Conservation (phyloP, 2,113 vertebrate genomes). For the Corythoichthys haematopterus region DNA sequence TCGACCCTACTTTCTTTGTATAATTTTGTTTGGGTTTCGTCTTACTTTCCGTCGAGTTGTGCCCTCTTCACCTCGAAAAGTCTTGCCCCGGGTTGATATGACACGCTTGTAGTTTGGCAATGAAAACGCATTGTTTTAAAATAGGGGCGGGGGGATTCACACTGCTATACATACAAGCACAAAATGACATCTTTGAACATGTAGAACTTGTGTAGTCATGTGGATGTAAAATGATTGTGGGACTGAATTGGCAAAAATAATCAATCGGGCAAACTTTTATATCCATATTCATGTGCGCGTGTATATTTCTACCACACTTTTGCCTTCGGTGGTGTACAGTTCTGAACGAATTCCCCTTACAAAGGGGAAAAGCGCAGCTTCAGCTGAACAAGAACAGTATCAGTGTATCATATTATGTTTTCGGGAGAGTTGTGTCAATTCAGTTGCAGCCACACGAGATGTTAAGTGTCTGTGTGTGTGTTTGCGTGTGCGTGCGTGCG, state of each 20-base stretch:
- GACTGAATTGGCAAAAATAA: slow-evolving; percentile 41
- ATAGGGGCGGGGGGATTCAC: slow-evolving; percentile 41
- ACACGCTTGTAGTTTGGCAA: slow-evolving; percentile 52
- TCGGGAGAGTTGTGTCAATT: slow-evolving; percentile 39
- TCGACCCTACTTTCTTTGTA: slow-evolving; percentile 63
- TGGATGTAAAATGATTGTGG: slow-evolving; percentile 34
- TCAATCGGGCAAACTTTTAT: slow-evolving; percentile 61
- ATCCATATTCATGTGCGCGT: slow-evolving; percentile 61
- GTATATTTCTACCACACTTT: slow-evolving; percentile 69
- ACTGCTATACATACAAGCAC: slow-evolving; percentile 65
- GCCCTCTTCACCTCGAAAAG: slow-evolving; percentile 14
- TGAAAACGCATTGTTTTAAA: slow-evolving; percentile 51
- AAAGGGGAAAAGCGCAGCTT: slow-evolving; percentile 40
- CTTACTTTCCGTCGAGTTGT: slow-evolving; percentile 33
- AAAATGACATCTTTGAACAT: slow-evolving; percentile 53
- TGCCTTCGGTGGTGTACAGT: slow-evolving; percentile 59
- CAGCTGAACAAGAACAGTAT: slow-evolving; percentile 65
- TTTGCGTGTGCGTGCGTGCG: slow-evolving; percentile 25
- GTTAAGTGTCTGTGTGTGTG: slow-evolving; percentile 29
- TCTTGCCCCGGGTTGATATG: slow-evolving; percentile 38
- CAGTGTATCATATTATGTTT: slow-evolving; percentile 57
- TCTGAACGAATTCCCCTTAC: slow-evolving; percentile 45
- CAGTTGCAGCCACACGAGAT: slow-evolving; percentile 44
- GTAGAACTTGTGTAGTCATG: slow-evolving; percentile 33
- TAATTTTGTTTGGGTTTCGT: slow-evolving; percentile 39